Evolutionary conservation across 2,797 vertebrate species (phyloP).

Genomic region (Liasis olivaceus): DNA sequence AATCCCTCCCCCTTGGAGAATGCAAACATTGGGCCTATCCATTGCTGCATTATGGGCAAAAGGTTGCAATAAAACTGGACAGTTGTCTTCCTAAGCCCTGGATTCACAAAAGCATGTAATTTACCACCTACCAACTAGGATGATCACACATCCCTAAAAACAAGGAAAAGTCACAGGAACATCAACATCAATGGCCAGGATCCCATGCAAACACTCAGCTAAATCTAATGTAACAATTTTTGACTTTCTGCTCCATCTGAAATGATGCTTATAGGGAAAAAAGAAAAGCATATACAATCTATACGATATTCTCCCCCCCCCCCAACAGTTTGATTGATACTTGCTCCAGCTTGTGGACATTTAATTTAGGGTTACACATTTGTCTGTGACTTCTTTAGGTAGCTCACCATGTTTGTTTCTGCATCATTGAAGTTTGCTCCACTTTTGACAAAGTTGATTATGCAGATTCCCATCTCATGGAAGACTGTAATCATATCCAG

Average conservation of each 20-base stretch:
- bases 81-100: slow-evolving; percentile 28
- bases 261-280: not conserved
- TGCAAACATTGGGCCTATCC: not conserved
- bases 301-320: not conserved
- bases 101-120: slow-evolving; percentile 10
- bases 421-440: not conserved
- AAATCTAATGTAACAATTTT: not conserved
- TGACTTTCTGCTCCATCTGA: not conserved
- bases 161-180: not conserved
- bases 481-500: not conserved
- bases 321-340: not conserved
- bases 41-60: not conserved
- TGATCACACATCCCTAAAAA: not conserved
- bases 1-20: slow-evolving; percentile 21
- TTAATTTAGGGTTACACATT: not conserved
- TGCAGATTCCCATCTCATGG: not conserved
- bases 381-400: not conserved
- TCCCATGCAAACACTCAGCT: not conserved
- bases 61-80: slow-evolving; percentile 9
- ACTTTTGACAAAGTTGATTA: not conserved
- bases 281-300: not conserved
- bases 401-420: not conserved
- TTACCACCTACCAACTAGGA: not conserved
- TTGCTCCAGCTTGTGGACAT: not conserved
- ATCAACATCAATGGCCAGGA: not conserved